Conservation (phyloP, 2,888 invertebrate genomes). For the Nysson spinosus region DNA sequence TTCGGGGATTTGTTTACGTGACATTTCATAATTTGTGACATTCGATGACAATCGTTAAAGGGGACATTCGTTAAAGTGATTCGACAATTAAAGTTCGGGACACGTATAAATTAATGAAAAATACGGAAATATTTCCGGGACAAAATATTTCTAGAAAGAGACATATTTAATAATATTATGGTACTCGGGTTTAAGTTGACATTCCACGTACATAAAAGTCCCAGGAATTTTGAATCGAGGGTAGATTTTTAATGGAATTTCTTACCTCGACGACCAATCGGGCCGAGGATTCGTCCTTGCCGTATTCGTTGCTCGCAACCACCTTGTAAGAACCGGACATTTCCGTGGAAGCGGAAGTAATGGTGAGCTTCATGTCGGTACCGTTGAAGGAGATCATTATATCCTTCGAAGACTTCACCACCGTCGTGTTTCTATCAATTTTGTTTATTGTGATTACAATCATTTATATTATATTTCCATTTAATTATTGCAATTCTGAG, state of each 20-base stretch:
- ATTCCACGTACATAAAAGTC: background rate
- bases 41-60: background rate
- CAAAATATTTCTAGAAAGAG: too few relatives aligned
- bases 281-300: constrained; percentile 92
- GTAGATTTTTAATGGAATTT: background rate
- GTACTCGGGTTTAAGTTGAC: background rate
- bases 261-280: constrained; percentile 86
- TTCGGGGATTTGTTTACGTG: too few relatives aligned
- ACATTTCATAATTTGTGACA: too few relatives aligned
- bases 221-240: background rate
- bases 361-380: constrained; percentile 87
- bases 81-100: background rate
- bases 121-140: too few relatives aligned
- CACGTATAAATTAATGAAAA: too few relatives aligned
- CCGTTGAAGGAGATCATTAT: constrained; percentile 91
- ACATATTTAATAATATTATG: too few relatives aligned
- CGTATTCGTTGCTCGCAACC: constrained; percentile 93
- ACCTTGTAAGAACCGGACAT: constrained; percentile 90
- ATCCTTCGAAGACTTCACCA: constrained; percentile 88
- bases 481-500: background rate
- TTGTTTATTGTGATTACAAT: too few relatives aligned
- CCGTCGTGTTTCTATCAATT: constrained; percentile 81
- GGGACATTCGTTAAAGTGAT: background rate
- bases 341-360: constrained; percentile 86
- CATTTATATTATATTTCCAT: too few relatives aligned